Percentiles rank a stretch among this genome's conserved stretches.
These are phyloP conservation scores for Lepidochitona cinerea DNA, from an alignment of 2,888 invertebrate genomes.

Conservation along the genomic window DNA sequence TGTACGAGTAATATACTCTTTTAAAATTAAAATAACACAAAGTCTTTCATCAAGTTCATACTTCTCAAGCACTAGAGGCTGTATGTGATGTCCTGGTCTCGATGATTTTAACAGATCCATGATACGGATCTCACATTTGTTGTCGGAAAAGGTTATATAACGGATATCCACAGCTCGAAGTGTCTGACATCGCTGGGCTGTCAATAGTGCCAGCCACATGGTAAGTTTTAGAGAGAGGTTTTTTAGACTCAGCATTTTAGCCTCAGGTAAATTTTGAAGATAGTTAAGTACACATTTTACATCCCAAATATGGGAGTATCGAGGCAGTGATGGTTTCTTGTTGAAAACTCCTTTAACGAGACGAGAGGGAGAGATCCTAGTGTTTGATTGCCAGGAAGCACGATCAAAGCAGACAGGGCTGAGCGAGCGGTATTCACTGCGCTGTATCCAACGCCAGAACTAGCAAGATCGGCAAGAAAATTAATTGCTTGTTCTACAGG, in stretches of 20 bases:
- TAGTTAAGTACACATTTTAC: background rate
- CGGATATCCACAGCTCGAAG: background rate
- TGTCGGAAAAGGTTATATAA: background rate
- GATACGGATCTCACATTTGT: background rate
- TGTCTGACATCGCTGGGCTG: slow-evolving; percentile 1
- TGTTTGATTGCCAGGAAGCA: background rate
- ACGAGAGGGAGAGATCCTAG: background rate
- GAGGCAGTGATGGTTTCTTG: background rate
- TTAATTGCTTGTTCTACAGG: slow-evolving; percentile 24
- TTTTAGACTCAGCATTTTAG: background rate
- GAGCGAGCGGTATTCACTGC: slow-evolving; percentile 18
- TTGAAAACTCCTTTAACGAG: slow-evolving; percentile 3
- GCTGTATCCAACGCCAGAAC: slow-evolving; percentile 24
- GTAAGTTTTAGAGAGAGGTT: background rate
- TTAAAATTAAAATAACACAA: background rate
- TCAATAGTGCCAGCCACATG: slow-evolving; percentile 4
- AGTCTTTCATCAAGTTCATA: background rate
- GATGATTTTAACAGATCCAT: background rate
- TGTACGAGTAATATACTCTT: background rate
- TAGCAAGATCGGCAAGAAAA: slow-evolving; percentile 21
- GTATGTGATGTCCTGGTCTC: background rate
- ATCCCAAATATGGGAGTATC: slow-evolving; percentile 7
- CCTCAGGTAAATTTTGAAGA: background rate
- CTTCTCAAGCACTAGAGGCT: background rate
- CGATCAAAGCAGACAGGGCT: background rate